Base-by-base conservation (phyloP, 2,113 vertebrate genomes). In the Hystrix cristata region DNA sequence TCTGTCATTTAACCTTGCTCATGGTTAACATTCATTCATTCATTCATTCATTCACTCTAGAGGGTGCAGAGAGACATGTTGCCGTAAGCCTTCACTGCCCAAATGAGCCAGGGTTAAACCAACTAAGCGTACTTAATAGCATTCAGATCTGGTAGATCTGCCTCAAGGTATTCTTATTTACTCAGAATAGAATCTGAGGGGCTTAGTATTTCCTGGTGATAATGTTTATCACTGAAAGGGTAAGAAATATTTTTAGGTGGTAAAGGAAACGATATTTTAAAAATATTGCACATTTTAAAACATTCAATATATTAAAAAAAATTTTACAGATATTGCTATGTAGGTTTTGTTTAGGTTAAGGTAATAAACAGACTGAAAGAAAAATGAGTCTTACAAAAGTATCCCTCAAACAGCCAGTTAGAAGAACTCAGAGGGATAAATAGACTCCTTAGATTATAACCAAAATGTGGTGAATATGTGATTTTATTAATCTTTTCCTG, bases 281-380 rank as follows among this genome's bases (percentile, higher is more conserved):
- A 91, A 86, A 79, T 21, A 83, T 21, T 80, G 5, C 55, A 18
- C 1, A 72, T 59, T 91, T 90, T 19, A 81, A 65, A 78, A 43
- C 43, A 90, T 67, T 62, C 87, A 1, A 74, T 5, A 78, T 57
- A 67, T 15, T 38, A n/a, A 78, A 89, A 93, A 86, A 46, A 74
- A 43, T 34, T 95, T 93, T 87, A 83, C 1, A 88, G 69, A 51
- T 60, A 19, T 90, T 90, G 93, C 78, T 90, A 92, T 11, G 80
- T 2, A 87, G 34, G 25, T 72, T 23, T 90, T 67, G 29, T 10
- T 43, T 89, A 94, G n/a, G 46, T 43, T 92, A 90, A 97, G 94
- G 64, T 23, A 87, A 88, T 60, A 76, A 91, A 79, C 38, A 55
- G 23, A 38, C 19, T 43, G 72, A 85, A 59, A 62, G 72, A 57